Conservation (phyloP, 2,113 vertebrate species). For the Baryphthengus martii region DNA sequence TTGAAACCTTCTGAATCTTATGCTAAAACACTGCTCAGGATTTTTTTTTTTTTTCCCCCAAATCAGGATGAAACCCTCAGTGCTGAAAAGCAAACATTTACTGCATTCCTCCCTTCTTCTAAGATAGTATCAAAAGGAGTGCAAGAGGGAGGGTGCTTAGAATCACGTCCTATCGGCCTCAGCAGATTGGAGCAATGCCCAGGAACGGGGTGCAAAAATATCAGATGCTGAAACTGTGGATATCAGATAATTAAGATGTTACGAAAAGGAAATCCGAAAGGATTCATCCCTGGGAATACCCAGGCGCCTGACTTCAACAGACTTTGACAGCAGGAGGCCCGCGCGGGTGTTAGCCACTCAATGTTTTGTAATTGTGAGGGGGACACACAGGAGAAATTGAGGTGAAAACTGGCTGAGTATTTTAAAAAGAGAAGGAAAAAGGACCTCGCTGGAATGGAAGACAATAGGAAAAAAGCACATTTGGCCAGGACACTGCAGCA, state of each 20-base stretch:
- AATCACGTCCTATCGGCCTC: accelerated
- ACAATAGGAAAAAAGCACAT: accelerated
- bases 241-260: not conserved
- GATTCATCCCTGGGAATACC: not conserved
- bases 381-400: not conserved
- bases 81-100: not conserved
- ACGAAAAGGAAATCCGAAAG: not conserved
- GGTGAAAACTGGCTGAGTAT: not conserved
- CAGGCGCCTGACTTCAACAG: not conserved
- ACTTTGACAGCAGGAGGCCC: accelerated
- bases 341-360: accelerated
- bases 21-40: not conserved
- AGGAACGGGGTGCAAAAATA: not conserved
- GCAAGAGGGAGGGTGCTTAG: not conserved
- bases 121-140: not conserved
- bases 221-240: not conserved
- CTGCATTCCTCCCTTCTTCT: not conserved
- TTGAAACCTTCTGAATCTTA: slow-evolving; percentile 13
- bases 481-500: not conserved
- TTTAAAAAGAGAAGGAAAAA: not conserved
- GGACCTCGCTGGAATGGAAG: not conserved
- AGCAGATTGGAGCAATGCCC: not conserved
- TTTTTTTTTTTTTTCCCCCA: not conserved
- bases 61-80: not conserved
- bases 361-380: accelerated